Evolutionary conservation across 2,888 invertebrate species (phyloP), one percentile per base, ranked within the genome.

Genomic region (Uropetala carovei): DNA sequence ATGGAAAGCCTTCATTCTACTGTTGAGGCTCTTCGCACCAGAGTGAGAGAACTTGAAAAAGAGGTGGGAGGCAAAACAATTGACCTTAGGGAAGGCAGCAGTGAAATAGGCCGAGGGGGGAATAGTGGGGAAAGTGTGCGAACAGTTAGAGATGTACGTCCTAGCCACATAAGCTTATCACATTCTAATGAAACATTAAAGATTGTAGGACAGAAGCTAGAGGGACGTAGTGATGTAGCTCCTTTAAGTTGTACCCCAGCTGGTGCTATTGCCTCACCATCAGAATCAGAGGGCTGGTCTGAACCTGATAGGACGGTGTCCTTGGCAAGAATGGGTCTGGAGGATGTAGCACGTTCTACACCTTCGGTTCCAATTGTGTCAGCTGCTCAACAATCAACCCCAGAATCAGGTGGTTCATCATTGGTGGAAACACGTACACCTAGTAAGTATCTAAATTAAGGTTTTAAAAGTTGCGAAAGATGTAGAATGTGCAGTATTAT

Each of bases 281-380:
- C 97, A 2, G 98, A 98, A 94, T 98, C 98, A 0, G 98, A 98
- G 94, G 97, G 97, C 60, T 98, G 98, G 97, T 98, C 98, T 0
- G 98, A 98, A 94, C 98, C 98, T 0, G 98, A 98, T 94, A 96
- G 98, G 85, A 97, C 96, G 93, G 98, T 98, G 3, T 98, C 98
- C 0, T 95, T 97, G 93, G 98, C 97, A 0, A 96, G 98, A 93
- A 98, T 98, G 56, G 98, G 98, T 14, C 93, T 95, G 92, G 94
- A 94, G 81, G 94, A 94, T 91, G 92, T 92, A n/a, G 60, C 93
- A 58, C 81, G 92, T 7, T 56, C 91, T 4, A 57, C 91, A 89
- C 84, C 89, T 92, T 92, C 82, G 86, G 93, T 59, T 92, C 91
- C 84, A 30, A 85, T 83, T 27, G 58, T 57, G 57, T 83, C 58